These are phyloP conservation scores for Clarias pachynema DNA, from an alignment of 2,797 vertebrate genomes.

Conservation along the genomic window DNA sequence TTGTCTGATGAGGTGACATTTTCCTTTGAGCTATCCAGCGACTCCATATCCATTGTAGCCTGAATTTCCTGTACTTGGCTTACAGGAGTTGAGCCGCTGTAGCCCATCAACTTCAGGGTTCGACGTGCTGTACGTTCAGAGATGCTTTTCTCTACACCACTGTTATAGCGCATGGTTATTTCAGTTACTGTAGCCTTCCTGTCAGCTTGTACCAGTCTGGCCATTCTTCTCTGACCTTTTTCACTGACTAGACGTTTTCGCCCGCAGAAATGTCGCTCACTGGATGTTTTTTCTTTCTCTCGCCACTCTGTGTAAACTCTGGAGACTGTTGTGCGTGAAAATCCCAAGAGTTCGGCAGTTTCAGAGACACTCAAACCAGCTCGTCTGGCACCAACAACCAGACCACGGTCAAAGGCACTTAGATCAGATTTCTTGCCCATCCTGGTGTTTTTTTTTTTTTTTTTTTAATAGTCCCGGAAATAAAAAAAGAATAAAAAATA, in stretches of 20 bases:
- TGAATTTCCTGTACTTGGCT: conserved; percentile 34
- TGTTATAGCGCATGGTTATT: conserved; percentile 33
- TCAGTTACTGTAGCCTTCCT: conserved; percentile 50
- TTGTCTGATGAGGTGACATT: neutral
- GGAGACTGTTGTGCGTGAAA: conserved; percentile 27
- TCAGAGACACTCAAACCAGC: conserved; percentile 20
- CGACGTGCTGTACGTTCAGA: conserved; percentile 32
- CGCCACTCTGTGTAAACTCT: conserved; percentile 34
- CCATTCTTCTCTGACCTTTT: conserved; percentile 27
- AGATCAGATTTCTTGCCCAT: conserved; percentile 32
- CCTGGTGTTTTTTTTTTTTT: neutral
- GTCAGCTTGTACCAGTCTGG: conserved; percentile 62
- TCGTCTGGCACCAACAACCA: conserved; percentile 17
- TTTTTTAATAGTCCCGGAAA: neutral
- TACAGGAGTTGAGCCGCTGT: conserved; percentile 23
- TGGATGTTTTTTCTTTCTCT: conserved; percentile 35
- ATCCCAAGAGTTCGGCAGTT: conserved; percentile 15
- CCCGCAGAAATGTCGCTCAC: conserved; percentile 27
- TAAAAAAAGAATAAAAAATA: neutral
- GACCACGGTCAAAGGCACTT: conserved; percentile 20
- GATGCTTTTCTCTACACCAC: conserved; percentile 7
- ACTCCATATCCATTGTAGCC: conserved; percentile 9
- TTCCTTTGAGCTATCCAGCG: conserved; percentile 1
- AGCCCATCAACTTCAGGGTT: conserved; percentile 28
- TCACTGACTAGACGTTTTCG: conserved; percentile 21